Evolutionary conservation across 2,888 invertebrate genomes (phyloP).

Genomic region (Atrina japonica): DNA sequence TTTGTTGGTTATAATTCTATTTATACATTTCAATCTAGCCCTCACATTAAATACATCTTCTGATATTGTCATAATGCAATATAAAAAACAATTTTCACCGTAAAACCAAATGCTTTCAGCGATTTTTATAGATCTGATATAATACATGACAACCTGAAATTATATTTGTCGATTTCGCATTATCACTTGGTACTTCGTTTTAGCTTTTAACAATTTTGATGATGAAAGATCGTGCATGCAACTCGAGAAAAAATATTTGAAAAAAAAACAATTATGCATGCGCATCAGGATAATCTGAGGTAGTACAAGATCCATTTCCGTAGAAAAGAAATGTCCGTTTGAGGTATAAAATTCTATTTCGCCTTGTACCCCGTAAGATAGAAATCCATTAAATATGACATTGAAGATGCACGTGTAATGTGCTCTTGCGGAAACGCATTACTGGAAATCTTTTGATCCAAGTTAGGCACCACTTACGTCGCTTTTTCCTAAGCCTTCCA

Average conservation of each 20-base stretch:
- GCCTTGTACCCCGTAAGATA: conserved; percentile 9
- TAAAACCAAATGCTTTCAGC: no score
- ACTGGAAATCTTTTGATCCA: conserved; percentile 52
- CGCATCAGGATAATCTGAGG: neutral
- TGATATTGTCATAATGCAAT: no score
- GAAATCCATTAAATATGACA: conserved; percentile 42
- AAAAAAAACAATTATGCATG: neutral
- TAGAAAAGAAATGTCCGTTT: conserved; percentile 36
- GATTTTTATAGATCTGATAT: no score
- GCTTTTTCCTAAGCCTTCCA: conserved; percentile 37
- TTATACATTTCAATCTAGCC: no score
- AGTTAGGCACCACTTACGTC: conserved; percentile 44
- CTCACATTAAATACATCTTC: no score
- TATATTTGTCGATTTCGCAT: neutral
- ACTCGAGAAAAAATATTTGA: neutral
- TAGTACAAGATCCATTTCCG: conserved; percentile 4
- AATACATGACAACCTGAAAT: conserved; percentile 26
- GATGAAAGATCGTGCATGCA: neutral
- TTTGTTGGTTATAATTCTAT: no score
- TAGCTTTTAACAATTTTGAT: conserved; percentile 17
- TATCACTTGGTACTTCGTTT: neutral
- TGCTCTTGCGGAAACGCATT: conserved; percentile 58
- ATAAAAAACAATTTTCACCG: no score
- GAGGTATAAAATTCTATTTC: conserved; percentile 29
- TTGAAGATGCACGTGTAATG: conserved; percentile 39